Percentiles rank a stretch among this genome's conserved stretches.
Conservation (phyloP, 2,797 vertebrate genomes). For the Lemur catta region DNA sequence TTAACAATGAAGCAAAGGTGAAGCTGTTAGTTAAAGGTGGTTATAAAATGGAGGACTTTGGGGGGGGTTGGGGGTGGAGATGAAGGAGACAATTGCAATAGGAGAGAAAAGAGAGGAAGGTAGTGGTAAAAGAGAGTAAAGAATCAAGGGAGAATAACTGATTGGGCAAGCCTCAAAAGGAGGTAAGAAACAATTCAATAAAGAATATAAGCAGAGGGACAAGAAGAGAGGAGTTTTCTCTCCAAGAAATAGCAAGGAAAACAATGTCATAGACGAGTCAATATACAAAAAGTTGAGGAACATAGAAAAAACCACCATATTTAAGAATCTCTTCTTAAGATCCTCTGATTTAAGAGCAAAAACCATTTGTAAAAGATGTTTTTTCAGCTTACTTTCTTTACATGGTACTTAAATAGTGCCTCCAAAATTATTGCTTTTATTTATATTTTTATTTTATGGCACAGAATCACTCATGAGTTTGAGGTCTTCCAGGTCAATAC, state of each 20-base stretch:
- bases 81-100: background rate
- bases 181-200: background rate
- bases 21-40: background rate
- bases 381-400: background rate
- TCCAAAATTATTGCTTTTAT: background rate
- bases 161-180: background rate
- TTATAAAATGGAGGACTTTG: background rate
- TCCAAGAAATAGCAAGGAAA: background rate
- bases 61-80: background rate
- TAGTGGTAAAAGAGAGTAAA: background rate
- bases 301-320: background rate
- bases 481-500: background rate
- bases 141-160: background rate
- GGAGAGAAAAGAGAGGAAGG: background rate
- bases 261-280: background rate
- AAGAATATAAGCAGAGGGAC: background rate
- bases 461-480: background rate
- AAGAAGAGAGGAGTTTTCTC: background rate
- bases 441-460: background rate
- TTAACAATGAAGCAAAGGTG: background rate
- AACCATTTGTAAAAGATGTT: background rate
- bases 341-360: background rate
- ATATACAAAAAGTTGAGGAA: background rate
- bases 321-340: background rate
- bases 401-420: background rate